Conservation (phyloP, 1,140 invertebrate genomes). For the Cherax quadricarinatus region DNA sequence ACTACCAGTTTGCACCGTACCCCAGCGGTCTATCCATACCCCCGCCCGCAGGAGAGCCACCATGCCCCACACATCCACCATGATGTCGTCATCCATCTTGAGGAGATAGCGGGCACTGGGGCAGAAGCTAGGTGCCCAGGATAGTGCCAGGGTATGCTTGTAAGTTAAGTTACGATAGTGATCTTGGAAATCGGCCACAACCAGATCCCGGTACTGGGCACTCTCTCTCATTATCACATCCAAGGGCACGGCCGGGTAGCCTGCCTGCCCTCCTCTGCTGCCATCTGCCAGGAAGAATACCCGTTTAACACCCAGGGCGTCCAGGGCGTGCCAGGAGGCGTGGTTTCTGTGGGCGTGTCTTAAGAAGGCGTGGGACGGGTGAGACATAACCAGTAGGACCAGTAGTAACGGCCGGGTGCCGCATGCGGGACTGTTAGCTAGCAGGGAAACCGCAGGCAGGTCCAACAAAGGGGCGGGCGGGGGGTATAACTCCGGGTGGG, state of each 20-base stretch:
- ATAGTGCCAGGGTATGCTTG: slow-evolving; percentile 90
- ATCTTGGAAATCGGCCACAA: slow-evolving; percentile 88
- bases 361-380: slow-evolving; percentile 24
- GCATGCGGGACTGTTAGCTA: slow-evolving; percentile 40
- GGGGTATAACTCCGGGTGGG: slow-evolving; percentile 18
- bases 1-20: background rate
- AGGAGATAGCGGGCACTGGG: slow-evolving; percentile 81
- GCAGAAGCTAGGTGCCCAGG: slow-evolving; percentile 85
- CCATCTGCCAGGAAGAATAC: slow-evolving; percentile 85
- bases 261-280: slow-evolving; percentile 17
- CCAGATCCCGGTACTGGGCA: slow-evolving; percentile 82
- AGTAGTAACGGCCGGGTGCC: background rate
- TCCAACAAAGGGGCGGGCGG: slow-evolving; percentile 25
- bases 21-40: background rate
- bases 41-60: slow-evolving; percentile 28
- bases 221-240: slow-evolving; percentile 81
- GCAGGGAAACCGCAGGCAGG: slow-evolving; percentile 17
- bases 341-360: slow-evolving; percentile 83
- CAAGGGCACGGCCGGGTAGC: slow-evolving; percentile 19
- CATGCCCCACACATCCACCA: slow-evolving; percentile 82
- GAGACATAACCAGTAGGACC: slow-evolving; percentile 36
- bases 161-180: slow-evolving; percentile 91
- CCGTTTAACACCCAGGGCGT: slow-evolving; percentile 80
- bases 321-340: slow-evolving; percentile 80
- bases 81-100: slow-evolving; percentile 93